phyloP scores from a whole-genome alignment of 2,113 vertebrate genomes.

The Cacatua alba region DNA sequence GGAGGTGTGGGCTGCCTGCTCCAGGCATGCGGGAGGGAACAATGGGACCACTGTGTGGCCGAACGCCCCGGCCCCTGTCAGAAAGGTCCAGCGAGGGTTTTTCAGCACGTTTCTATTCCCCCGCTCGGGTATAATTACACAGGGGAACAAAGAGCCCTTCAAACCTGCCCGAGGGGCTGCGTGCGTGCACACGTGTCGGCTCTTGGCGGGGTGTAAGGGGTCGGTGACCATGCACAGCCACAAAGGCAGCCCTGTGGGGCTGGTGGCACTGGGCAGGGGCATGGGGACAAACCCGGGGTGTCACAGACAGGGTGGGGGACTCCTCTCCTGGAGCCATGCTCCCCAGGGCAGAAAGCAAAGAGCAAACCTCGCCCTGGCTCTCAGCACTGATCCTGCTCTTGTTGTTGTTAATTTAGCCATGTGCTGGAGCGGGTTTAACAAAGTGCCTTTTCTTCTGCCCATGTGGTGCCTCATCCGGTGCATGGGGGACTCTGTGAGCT shows the following conservation, averaged over 20 bases:
- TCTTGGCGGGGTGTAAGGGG: fast-evolving
- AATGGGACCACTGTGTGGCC: slow-evolving; percentile 43
- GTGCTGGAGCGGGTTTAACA: not conserved
- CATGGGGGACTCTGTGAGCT: not conserved
- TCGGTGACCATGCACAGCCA: fast-evolving
- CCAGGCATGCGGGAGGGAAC: not conserved
- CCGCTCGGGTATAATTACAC: slow-evolving; percentile 56
- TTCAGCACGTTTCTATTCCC: slow-evolving; percentile 67
- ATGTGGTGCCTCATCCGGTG: not conserved
- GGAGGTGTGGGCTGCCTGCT: not conserved
- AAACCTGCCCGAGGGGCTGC: not conserved
- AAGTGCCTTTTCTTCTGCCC: not conserved
- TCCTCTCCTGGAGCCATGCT: fast-evolving
- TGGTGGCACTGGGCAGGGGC: not conserved
- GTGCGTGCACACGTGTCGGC: fast-evolving
- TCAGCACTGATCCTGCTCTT: not conserved
- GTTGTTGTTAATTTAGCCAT: fast-evolving
- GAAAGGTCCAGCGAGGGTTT: slow-evolving; percentile 27
- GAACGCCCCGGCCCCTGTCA: not conserved
- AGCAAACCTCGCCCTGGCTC: not conserved
- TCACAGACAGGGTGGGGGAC: fast-evolving
- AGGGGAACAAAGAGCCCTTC: slow-evolving; percentile 63
- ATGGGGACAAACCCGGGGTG: not conserved
- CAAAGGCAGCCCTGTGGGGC: fast-evolving
- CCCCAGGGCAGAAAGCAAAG: not conserved